Conservation (phyloP, 64 coral and sea anemone genomes). For the Cladopsammia gracilis region DNA sequence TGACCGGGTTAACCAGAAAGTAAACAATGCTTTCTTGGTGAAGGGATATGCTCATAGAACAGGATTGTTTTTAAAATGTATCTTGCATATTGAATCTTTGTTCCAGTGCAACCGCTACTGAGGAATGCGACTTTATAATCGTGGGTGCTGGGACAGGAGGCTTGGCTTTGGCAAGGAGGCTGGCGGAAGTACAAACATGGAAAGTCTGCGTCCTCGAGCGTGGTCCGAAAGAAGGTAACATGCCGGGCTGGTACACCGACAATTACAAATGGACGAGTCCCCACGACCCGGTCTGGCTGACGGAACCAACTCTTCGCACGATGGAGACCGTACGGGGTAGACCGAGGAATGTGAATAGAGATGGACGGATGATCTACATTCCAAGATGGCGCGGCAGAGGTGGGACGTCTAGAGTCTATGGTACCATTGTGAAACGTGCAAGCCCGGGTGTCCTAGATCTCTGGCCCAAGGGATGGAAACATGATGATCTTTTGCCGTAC, state of each 20-base stretch:
- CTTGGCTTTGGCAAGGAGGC: slow-evolving; percentile 33
- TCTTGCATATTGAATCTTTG: not conserved
- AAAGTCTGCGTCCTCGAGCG: slow-evolving; percentile 69
- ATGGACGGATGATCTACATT: slow-evolving; percentile 70
- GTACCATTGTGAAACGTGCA: slow-evolving; percentile 65
- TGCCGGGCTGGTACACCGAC: slow-evolving; percentile 62
- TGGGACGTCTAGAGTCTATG: slow-evolving; percentile 72
- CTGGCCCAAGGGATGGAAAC: slow-evolving; percentile 70
- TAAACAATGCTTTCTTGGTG: too few relatives aligned
- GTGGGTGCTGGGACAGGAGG: slow-evolving; percentile 53
- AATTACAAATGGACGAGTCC: slow-evolving; percentile 69
- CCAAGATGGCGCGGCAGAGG: slow-evolving; percentile 59
- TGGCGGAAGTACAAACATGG: slow-evolving; percentile 57
- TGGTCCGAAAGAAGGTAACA: slow-evolving; percentile 56
- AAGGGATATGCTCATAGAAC: too few relatives aligned
- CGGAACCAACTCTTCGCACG: slow-evolving; percentile 62
- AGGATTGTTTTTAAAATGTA: too few relatives aligned
- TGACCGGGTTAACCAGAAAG: too few relatives aligned
- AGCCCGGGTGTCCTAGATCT: slow-evolving; percentile 62
- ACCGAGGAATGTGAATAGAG: slow-evolving; percentile 36
- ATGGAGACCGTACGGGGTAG: slow-evolving; percentile 5
- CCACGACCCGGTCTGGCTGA: slow-evolving; percentile 71
- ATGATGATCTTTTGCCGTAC: slow-evolving; percentile 59
- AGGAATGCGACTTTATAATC: slow-evolving; percentile 65
- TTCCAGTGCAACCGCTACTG: not conserved